Percentiles rank a stretch among this genome's conserved stretches.
phyloP scores from a whole-genome alignment of 2,888 invertebrate genomes.

The Metacarcinus magister region DNA sequence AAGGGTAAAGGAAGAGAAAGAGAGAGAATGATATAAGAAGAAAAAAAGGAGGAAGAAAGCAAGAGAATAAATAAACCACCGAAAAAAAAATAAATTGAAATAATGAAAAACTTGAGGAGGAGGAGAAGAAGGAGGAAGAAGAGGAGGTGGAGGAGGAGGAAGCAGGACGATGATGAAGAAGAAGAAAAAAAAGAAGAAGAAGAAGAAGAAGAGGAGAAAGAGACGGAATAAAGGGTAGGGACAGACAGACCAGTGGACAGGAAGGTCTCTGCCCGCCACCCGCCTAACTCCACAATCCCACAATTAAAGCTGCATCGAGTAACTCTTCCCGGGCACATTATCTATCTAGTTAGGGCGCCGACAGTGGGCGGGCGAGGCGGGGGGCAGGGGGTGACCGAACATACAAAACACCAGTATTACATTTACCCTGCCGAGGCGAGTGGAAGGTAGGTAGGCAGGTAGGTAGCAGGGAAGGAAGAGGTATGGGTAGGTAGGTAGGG shows the following conservation, averaged over 20 bases:
- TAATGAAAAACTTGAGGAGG: too few species aligned
- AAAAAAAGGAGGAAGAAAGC: too few species aligned
- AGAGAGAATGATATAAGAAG: too few species aligned
- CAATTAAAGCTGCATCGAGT: background rate
- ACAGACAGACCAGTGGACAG: background rate
- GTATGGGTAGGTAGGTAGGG: too few species aligned
- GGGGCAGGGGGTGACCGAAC: background rate
- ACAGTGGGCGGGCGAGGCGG: conserved; percentile 46
- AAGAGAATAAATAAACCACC: too few species aligned
- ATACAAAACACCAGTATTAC: conserved; percentile 20
- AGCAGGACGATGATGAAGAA: background rate
- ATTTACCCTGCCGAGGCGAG: background rate
- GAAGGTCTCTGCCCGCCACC: background rate
- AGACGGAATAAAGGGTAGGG: background rate
- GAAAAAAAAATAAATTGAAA: background rate
- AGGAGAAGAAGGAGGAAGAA: too few species aligned
- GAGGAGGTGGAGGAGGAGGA: background rate
- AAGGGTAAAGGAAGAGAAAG: background rate
- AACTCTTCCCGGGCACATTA: conserved; percentile 7
- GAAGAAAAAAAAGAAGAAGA: background rate
- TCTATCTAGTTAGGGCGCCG: conserved; percentile 49
- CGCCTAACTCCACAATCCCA: background rate
- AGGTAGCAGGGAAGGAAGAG: background rate
- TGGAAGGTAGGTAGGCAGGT: background rate
- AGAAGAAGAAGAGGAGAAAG: background rate